These are phyloP conservation scores for Pteronotus mesoamericanus DNA, from an alignment of 2,797 vertebrate species.

Conservation along the genomic window DNA sequence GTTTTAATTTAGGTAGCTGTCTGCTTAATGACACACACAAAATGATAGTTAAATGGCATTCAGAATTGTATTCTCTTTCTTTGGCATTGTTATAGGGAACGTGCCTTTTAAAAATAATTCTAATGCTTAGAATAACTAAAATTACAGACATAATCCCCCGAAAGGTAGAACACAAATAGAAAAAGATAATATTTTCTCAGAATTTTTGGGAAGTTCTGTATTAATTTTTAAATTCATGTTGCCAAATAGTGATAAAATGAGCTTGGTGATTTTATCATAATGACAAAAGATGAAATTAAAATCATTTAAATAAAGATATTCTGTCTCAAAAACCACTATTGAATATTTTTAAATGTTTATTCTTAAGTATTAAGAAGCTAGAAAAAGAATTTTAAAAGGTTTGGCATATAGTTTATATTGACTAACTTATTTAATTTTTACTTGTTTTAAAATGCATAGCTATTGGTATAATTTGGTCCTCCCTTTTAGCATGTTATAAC, in stretches of 20 bases:
- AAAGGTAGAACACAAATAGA: not conserved
- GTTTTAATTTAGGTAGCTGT: not conserved
- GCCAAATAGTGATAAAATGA: not conserved
- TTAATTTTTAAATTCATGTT: not conserved
- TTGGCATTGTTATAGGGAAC: not conserved
- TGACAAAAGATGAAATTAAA: conserved; percentile 16
- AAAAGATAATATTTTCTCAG: conserved; percentile 7
- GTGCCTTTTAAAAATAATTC: not conserved
- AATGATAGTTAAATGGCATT: not conserved
- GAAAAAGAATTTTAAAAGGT: conserved; percentile 36
- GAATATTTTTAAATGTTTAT: not conserved
- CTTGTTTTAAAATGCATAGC: conserved; percentile 59
- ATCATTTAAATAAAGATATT: not conserved
- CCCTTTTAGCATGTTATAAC: conserved; percentile 65
- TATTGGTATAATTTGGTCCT: conserved; percentile 62
- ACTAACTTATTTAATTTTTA: conserved; percentile 62
- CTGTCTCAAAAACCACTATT: not conserved
- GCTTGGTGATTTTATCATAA: not conserved
- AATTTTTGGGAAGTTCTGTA: not conserved
- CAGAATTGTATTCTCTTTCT: not conserved
- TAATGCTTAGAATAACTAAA: not conserved
- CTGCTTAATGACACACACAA: not conserved
- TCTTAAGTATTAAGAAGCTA: conserved; percentile 13
- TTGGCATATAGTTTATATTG: conserved; percentile 46
- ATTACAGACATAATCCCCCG: not conserved